Evolutionary conservation across 2,113 vertebrate genomes (phyloP).

Genomic region (Aptenodytes patagonicus): DNA sequence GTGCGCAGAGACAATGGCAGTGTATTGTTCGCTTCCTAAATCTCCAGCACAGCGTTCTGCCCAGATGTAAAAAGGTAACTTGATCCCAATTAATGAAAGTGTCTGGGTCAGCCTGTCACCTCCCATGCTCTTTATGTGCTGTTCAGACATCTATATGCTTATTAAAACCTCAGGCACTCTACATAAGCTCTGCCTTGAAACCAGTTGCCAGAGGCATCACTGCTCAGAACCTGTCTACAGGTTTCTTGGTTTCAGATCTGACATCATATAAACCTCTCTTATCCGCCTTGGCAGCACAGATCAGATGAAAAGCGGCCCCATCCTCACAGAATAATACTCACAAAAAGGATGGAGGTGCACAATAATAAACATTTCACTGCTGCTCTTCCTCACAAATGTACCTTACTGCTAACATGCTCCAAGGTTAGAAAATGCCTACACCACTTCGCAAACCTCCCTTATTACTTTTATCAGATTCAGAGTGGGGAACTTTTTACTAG

Average conservation of each 20-base stretch:
- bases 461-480: neutral
- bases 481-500: neutral
- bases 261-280: slow-evolving; percentile 40
- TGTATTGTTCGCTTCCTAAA: neutral
- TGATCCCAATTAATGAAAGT: slow-evolving; percentile 97
- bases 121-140: slow-evolving; percentile 83
- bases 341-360: slow-evolving; percentile 16
- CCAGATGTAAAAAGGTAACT: slow-evolving; percentile 83
- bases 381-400: neutral
- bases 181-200: slow-evolving; percentile 66
- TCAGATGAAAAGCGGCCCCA: slow-evolving; percentile 29
- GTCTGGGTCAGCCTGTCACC: slow-evolving; percentile 89
- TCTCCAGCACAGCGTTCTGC: slow-evolving; percentile 67
- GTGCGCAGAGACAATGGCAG: neutral
- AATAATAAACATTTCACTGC: slow-evolving; percentile 59
- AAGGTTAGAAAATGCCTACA: neutral
- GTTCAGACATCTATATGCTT: slow-evolving; percentile 71
- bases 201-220: slow-evolving; percentile 65
- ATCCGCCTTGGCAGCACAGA: slow-evolving; percentile 28
- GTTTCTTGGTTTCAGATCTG: slow-evolving; percentile 67
- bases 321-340: slow-evolving; percentile 47
- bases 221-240: slow-evolving; percentile 69
- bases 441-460: neutral
- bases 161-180: slow-evolving; percentile 72
- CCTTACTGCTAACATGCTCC: neutral